Percentiles rank a stretch among this genome's conserved stretches.
Conservation (phyloP, 2,888 invertebrate genomes). For the Barypeithes pellucidus region DNA sequence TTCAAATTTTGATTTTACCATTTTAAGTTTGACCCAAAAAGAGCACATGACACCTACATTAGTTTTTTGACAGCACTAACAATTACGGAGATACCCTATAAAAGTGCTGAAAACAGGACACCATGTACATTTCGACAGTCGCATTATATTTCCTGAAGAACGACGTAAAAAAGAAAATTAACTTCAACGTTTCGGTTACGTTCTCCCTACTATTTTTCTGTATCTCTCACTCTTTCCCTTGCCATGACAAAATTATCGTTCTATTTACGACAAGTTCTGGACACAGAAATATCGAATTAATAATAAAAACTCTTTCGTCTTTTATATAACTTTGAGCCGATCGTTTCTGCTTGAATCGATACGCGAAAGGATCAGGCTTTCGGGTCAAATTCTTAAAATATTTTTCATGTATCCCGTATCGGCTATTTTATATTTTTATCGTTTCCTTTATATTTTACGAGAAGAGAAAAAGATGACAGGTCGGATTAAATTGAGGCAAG, state of each 20-base stretch:
- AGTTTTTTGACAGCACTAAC: too few relatives aligned
- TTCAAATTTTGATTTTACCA: too few relatives aligned
- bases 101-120: too few relatives aligned
- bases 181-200: too few relatives aligned
- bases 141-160: too few relatives aligned
- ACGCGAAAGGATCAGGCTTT: conserved; percentile 2
- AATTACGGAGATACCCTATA: too few relatives aligned
- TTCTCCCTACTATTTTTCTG: too few relatives aligned
- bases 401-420: conserved; percentile 17
- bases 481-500: conserved; percentile 3
- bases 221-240: background rate
- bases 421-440: conserved; percentile 19
- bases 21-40: too few relatives aligned
- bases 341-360: conserved; percentile 10
- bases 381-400: conserved; percentile 22
- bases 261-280: background rate
- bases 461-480: conserved; percentile 7
- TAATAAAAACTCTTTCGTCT: conserved; percentile 17
- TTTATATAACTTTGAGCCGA: background rate
- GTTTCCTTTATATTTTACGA: conserved; percentile 7
- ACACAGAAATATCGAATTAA: conserved; percentile 7
- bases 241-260: background rate
- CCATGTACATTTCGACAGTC: too few relatives aligned
- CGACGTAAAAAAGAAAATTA: too few relatives aligned
- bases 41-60: too few relatives aligned